These are phyloP conservation scores for Xanthia togata DNA, from an alignment of 2,888 invertebrate species.

Conservation along the genomic window DNA sequence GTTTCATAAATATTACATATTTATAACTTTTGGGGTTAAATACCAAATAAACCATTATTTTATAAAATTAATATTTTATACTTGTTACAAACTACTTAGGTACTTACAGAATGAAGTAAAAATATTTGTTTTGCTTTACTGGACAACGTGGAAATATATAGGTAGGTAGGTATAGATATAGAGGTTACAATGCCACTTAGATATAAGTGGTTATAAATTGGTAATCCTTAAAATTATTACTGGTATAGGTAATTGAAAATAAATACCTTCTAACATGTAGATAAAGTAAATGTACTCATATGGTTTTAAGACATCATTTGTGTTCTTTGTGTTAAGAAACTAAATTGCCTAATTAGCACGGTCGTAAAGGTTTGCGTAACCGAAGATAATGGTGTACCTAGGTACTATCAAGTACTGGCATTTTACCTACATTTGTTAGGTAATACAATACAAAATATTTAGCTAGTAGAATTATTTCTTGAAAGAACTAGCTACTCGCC, in stretches of 20 bases:
- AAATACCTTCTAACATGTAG: background rate
- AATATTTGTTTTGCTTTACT: background rate
- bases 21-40: background rate
- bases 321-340: constrained; percentile 59
- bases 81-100: background rate
- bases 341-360: constrained; percentile 73
- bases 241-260: constrained; percentile 8
- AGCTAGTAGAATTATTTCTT: constrained; percentile 60
- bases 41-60: too few relatives aligned
- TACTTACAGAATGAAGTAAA: background rate
- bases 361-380: constrained; percentile 71
- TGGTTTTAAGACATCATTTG: constrained; percentile 48
- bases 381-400: constrained; percentile 60
- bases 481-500: constrained; percentile 29
- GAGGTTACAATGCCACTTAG: background rate
- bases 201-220: background rate
- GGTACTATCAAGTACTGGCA: constrained; percentile 58
- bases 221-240: background rate
- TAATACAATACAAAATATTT: constrained; percentile 68
- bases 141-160: background rate
- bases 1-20: background rate
- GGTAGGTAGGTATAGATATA: background rate
- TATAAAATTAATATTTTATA: too few relatives aligned
- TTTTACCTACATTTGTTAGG: constrained; percentile 71
- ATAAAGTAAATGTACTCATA: constrained; percentile 18